These are phyloP conservation scores for Panagrolaimus sp. DNA, from an alignment of 1,140 invertebrate genomes.

Conservation along the genomic window DNA sequence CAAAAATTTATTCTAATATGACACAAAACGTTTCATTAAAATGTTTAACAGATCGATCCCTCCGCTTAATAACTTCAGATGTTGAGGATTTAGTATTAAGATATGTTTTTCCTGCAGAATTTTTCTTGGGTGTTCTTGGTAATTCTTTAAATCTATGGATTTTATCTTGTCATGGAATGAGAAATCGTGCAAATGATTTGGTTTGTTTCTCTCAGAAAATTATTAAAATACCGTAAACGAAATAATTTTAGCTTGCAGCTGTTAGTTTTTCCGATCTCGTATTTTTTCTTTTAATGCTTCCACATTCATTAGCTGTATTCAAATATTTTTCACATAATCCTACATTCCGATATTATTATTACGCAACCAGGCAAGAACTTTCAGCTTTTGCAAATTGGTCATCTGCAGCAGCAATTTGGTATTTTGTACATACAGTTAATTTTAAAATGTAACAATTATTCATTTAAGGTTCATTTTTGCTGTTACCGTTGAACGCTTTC, in stretches of 20 bases:
- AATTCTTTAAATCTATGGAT: constrained; percentile 54
- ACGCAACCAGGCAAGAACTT: constrained; percentile 42
- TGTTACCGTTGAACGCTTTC: constrained; percentile 55
- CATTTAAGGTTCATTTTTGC: constrained; percentile 53
- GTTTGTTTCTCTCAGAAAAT: constrained; percentile 33
- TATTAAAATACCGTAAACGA: neutral
- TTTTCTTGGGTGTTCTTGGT: constrained; percentile 50
- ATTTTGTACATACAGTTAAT: constrained; percentile 17
- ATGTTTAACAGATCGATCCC: constrained; percentile 29
- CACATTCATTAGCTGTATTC: constrained; percentile 49
- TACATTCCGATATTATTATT: constrained; percentile 45
- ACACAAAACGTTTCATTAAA: constrained; percentile 19
- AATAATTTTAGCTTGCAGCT: constrained; percentile 48
- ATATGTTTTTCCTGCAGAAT: constrained; percentile 53
- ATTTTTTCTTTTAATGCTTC: constrained; percentile 51
- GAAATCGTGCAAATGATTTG: constrained; percentile 56
- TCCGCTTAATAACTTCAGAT: constrained; percentile 35
- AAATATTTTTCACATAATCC: constrained; percentile 35
- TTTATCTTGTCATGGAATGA: constrained; percentile 47
- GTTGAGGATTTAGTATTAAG: constrained; percentile 36
- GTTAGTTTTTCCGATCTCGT: constrained; percentile 52
- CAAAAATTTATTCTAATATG: neutral
- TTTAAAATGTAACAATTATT: constrained; percentile 11
- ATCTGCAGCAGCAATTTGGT: constrained; percentile 53
- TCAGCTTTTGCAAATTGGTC: constrained; percentile 53